Base-by-base conservation (phyloP, 2,113 vertebrate genomes). In the Malurus melanocephalus region DNA sequence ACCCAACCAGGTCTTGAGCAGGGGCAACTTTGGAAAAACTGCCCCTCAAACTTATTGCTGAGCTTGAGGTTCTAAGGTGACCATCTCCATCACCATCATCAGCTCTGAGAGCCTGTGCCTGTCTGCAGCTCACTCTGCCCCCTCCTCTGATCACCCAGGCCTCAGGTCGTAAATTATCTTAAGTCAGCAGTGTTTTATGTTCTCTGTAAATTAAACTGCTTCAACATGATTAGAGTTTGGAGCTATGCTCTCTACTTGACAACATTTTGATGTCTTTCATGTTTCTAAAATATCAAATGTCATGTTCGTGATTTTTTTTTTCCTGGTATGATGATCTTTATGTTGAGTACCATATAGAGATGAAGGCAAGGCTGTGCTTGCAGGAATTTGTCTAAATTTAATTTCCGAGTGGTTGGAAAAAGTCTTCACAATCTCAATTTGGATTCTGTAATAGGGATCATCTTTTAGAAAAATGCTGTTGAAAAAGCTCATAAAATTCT, bases 131-230 rank as follows among this genome's bases (percentile, higher is more conserved):
- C 68, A 6, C 52, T 92, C 23, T 88, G 65, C 56, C 56, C 3
- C 13, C 57, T 85, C 45, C 85, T 91, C 61, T 53, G 45, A 80
- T 93, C 72, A 75, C 79, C 59, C 38, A 59, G 84, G 73, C 65
- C 59, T 66, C 33, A 69, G 51, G 76, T 79, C 62, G 92, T 92
- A 73, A 95, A 90, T 72, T 79, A 77, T 52, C 64, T 92, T 40
- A 92, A 85, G 43, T 83, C 67, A 55, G 9, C 35, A 61, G 27
- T 93, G 76, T 42, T 95, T 94, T 91, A 86, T 95, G 82, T 85
- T 95, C 78, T 91, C 74, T 85, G 56, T 61, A 93, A 93, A 94
- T 96, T 85, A 90, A 95, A 93, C 55, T 88, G 67, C 82, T 88
- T 94, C 85, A 77, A 26, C 65, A 43, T 81, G 59, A 66, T 92